Base-by-base conservation (phyloP, 2,888 invertebrate genomes). In the Marronus borbonicus region DNA sequence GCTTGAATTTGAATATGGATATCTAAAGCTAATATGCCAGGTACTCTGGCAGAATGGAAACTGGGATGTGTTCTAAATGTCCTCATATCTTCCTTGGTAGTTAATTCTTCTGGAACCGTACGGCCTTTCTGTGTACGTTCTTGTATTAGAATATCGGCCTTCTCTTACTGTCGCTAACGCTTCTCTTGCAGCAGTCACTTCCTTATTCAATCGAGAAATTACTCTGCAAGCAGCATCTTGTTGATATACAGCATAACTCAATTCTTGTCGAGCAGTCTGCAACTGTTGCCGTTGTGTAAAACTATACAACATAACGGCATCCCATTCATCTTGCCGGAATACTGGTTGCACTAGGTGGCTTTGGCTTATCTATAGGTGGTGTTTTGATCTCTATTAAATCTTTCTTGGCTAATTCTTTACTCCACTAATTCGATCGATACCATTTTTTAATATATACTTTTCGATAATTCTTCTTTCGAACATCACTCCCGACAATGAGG, bases 181-280 rank as follows among this genome's bases (percentile, higher is more conserved):
- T 89, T 99, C 99, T 86, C 99, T 92, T 31, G 99, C 99, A 36
- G 99, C 99, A 55, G 98, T 97, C 78, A 99, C 96, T 91, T 99
- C 99, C 89, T 99, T 99, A 69, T 98, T 98, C 77, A 99, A 92
- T 81, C 99, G 92, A 66, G 98, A 98, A 86, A 99, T 99, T 17
- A 99, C 99, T 84, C 99, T 94, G 86, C 99, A 99, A 20, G 99
- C 99, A 14, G 99, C 99, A 89, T 99, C 99, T 87, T 99, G 99
- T 88, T 99, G 97, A 89, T 99, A 99, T 69, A 99, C 89, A 1
- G 99, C 98, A 89, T 99, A 99, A 80, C 96, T 96, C 5, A 96
- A 85, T 87, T 96, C 96, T 90, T 95, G 90, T 81, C 99, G 91
- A 2, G 99, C 98, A 3, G 99, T 98, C 89, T 99, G 99, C 77